Base-by-base conservation (phyloP, 2,888 invertebrate genomes). In the Lypha dubia region DNA sequence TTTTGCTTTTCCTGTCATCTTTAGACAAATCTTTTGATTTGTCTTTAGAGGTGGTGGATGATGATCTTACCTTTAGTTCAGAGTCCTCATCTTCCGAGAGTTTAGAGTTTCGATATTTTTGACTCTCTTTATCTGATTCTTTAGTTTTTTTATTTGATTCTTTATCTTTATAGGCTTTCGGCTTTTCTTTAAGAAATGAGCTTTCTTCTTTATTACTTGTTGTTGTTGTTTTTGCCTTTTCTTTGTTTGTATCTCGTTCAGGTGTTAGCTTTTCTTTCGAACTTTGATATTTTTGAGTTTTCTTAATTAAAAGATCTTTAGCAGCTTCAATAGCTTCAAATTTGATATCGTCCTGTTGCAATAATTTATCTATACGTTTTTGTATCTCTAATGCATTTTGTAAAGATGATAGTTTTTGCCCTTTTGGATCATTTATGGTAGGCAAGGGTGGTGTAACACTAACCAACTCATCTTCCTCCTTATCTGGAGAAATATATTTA, bases 351-450 rank as follows among this genome's bases (percentile, higher is more conserved):
- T 89, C 88, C 5, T 90, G 90, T 53, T 90, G 88, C 8, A 90
- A 87, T 74, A 90, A 79, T 28, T 90, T 91, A 3, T 88, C 91
- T 71, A 90, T 91, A 13, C 90, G 88, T 67, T 87, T 89, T 35
- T 90, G 90, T 83, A 90, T 90, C 70, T 90, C 91, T 32, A 88
- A 88, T 63, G 87, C 84, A 22, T 85, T 87, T 67, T 88, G 85
- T 17, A 87, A 74, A n/a, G 84, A 28, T 0, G 70, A 60, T 0
- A 63, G 15, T 60, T 73, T 75, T 68, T 53, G 51, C 0, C 15
- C 4, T 70, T 76, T 79, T 22, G 32, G 22, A 11, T 68, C 60
- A 9, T 22, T 79, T 58, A 51, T 35, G 9, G 56, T 49, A 6
- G 86, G 86, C 28, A 88, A 53, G 6, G 90, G 89, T 2, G 90